Conservation (phyloP, 1,140 invertebrate genomes). For the Drosophila pectinifera region DNA sequence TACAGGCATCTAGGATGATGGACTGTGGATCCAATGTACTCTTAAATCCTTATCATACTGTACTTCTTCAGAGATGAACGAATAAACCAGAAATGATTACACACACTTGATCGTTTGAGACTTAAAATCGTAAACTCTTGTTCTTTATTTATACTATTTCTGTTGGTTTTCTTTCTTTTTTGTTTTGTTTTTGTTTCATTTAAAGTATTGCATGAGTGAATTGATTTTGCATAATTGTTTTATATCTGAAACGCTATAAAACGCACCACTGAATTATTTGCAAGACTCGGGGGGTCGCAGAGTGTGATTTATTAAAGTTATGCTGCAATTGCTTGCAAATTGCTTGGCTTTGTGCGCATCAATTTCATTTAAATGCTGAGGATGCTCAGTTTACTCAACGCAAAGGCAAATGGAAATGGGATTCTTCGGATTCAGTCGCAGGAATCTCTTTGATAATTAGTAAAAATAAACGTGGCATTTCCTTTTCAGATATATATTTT, state of each 20-base stretch:
- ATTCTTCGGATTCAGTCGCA: conserved; percentile 40
- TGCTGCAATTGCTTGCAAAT: conserved; percentile 37
- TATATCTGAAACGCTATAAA: conserved; percentile 77
- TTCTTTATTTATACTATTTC: conserved; percentile 69
- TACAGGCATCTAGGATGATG: conserved; percentile 53
- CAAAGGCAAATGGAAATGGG: conserved; percentile 47
- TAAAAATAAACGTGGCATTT: conserved; percentile 26
- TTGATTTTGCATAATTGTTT: conserved; percentile 68
- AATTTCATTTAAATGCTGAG: conserved; percentile 71
- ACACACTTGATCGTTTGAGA: conserved; percentile 41
- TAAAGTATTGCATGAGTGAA: conserved; percentile 59
- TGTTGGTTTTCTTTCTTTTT: conserved; percentile 20
- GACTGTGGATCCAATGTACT: neutral
- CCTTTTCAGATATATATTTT: conserved; percentile 20
- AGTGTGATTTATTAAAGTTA: conserved; percentile 44
- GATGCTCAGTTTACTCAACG: conserved; percentile 42
- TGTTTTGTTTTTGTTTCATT: conserved; percentile 25
- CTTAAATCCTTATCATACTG: neutral
- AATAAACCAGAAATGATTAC: conserved; percentile 22
- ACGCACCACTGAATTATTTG: conserved; percentile 76
- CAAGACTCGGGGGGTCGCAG: conserved; percentile 22
- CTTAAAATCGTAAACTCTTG: conserved; percentile 73
- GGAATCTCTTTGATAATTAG: conserved; percentile 37
- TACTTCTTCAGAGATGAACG: neutral
- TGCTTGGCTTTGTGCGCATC: conserved; percentile 66